Evolutionary conservation across 2,888 invertebrate genomes (phyloP).

Genomic region (Cepaea hortensis): DNA sequence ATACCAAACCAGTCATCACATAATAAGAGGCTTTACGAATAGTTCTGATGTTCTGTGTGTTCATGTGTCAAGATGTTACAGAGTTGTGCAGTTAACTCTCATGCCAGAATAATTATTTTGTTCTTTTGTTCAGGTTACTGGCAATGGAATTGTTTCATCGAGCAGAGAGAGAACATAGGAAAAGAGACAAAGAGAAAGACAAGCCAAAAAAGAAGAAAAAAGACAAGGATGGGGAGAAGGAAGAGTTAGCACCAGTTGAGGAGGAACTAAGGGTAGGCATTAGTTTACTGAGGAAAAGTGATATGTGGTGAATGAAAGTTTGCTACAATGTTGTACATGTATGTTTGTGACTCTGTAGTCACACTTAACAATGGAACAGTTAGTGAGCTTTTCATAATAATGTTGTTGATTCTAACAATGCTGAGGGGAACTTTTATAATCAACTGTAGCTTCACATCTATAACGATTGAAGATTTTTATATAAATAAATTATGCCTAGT

Average conservation of each 20-base stretch:
- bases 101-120: conserved; percentile 1
- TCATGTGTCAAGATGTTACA: no score
- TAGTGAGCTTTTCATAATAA: not conserved
- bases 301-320: no score
- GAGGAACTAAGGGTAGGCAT: conserved; percentile 75
- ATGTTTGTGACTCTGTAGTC: not conserved
- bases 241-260: conserved; percentile 77
- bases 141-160: conserved; percentile 96
- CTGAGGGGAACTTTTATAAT: not conserved
- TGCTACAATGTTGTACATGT: no score
- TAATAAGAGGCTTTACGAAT: no score
- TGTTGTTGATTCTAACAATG: not conserved
- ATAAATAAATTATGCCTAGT: no score
- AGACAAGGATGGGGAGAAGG: conserved; percentile 63
- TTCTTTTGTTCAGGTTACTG: conserved; percentile 81
- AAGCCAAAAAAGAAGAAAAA: conserved; percentile 77
- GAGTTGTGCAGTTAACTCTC: no score
- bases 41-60: no score
- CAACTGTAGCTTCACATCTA: no score
- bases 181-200: conserved; percentile 79
- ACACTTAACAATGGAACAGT: not conserved
- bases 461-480: not conserved
- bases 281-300: conserved; percentile 9
- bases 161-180: conserved; percentile 80
- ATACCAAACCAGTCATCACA: no score